Percentiles rank a stretch among this genome's conserved stretches.
Evolutionary conservation across 2,888 invertebrate genomes (phyloP).

Genomic region (Epinotia brunnichana): DNA sequence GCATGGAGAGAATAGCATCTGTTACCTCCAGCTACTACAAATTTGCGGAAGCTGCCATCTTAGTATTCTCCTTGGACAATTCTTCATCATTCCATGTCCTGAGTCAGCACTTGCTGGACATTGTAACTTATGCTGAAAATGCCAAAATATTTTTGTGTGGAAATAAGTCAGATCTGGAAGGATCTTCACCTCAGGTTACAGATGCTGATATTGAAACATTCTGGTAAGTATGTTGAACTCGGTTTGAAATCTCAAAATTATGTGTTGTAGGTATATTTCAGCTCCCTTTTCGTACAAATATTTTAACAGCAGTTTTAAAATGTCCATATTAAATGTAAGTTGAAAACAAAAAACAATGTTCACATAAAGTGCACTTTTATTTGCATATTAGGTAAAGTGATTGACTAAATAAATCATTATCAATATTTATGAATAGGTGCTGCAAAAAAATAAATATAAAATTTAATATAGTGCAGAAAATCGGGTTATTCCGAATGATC

Average conservation of each 20-base stretch:
- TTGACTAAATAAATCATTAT: too few species aligned
- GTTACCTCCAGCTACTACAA: slow-evolving; percentile 98
- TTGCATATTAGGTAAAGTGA: too few species aligned
- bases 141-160: slow-evolving; percentile 98
- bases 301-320: too few species aligned
- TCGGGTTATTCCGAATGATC: too few species aligned
- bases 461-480: too few species aligned
- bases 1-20: slow-evolving; percentile 97
- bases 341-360: too few species aligned
- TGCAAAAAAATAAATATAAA: too few species aligned
- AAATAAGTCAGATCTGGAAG: slow-evolving; percentile 93
- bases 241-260: background rate
- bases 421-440: too few species aligned
- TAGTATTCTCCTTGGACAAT: slow-evolving; percentile 95
- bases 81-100: slow-evolving; percentile 95
- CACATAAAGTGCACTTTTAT: too few species aligned
- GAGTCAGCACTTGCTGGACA: slow-evolving; percentile 96
- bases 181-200: slow-evolving; percentile 89
- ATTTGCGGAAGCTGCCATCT: slow-evolving; percentile 96
- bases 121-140: slow-evolving; percentile 96
- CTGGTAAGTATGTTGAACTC: slow-evolving; percentile 85
- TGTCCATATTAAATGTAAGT: too few species aligned
- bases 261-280: too few species aligned
- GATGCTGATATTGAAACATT: slow-evolving; percentile 95
- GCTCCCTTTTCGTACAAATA: too few species aligned